phyloP scores from a whole-genome alignment of 2,113 vertebrate species.

The Psilopsiagon aurifrons region DNA sequence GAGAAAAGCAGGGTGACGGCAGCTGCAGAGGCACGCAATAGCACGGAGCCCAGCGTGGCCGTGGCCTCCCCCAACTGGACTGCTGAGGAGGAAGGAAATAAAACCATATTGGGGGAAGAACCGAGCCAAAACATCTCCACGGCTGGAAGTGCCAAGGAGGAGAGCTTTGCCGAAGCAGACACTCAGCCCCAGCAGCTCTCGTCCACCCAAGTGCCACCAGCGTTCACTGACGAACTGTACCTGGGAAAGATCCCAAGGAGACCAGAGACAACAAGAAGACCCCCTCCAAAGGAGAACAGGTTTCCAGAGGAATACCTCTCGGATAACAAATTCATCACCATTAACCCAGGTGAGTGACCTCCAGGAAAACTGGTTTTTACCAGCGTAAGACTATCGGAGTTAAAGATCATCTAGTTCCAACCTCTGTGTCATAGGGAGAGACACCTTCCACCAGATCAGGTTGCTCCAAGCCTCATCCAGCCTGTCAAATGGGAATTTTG shows the following conservation, averaged over 20 bases:
- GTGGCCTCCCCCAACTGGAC: constrained; percentile 60
- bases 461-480: neutral
- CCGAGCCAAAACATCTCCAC: constrained; percentile 52
- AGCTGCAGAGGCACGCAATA: neutral
- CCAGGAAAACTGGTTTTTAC: rapidly evolving
- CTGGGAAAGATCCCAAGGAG: constrained; percentile 58
- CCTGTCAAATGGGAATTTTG: neutral
- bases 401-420: neutral
- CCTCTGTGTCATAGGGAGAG: neutral
- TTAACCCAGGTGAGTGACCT: constrained; percentile 85
- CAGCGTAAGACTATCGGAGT: rapidly evolving
- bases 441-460: neutral
- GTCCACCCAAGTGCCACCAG: constrained; percentile 81
- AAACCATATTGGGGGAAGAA: constrained; percentile 67
- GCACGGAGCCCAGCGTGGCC: neutral
- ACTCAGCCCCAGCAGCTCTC: constrained; percentile 43
- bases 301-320: constrained; percentile 65
- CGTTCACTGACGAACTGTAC: constrained; percentile 71
- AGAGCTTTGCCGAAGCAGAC: constrained; percentile 1
- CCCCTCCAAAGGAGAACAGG: constrained; percentile 54
- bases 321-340: constrained; percentile 83
- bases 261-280: constrained; percentile 64
- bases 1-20: constrained; percentile 71
- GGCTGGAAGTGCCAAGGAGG: constrained; percentile 20
- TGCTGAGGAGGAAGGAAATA: constrained; percentile 73